These are phyloP conservation scores for Kryptolebias ocellatus DNA, from an alignment of 2,797 vertebrate species.

Conservation along the genomic window DNA sequence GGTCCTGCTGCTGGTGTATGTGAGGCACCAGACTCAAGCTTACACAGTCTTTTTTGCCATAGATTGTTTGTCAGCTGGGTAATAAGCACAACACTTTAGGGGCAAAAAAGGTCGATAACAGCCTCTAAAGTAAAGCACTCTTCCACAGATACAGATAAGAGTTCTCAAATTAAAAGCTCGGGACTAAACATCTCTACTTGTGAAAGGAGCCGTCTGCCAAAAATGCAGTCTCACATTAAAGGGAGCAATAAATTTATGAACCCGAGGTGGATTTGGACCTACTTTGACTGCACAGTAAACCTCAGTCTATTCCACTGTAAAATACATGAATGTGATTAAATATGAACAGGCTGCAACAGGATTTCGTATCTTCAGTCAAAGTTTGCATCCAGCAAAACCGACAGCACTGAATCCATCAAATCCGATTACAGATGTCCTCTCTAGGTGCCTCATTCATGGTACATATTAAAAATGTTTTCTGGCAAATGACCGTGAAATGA, in stretches of 20 bases:
- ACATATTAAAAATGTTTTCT: conserved; percentile 23
- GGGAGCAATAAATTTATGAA: conserved; percentile 2
- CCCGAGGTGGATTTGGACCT: conserved; percentile 11
- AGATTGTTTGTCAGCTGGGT: conserved; percentile 52
- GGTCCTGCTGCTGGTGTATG: not conserved
- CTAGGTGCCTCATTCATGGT: conserved; percentile 16
- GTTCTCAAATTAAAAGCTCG: conserved; percentile 43
- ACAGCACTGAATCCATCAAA: conserved; percentile 26
- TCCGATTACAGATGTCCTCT: conserved; percentile 16
- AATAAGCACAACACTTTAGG: conserved; percentile 58
- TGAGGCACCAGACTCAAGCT: conserved; percentile 10
- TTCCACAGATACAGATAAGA: conserved; percentile 44
- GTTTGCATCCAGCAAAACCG: conserved; percentile 19
- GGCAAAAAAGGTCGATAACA: conserved; percentile 50
- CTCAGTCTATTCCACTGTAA: conserved; percentile 16
- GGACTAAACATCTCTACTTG: conserved; percentile 22
- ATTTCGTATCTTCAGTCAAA: conserved; percentile 20
- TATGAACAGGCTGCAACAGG: conserved; percentile 30
- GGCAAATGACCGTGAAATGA: conserved; percentile 13
- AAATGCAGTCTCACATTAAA: not conserved
- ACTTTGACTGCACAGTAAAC: conserved; percentile 13
- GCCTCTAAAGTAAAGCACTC: conserved; percentile 42
- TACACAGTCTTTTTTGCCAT: conserved; percentile 31
- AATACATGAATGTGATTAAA: conserved; percentile 45
- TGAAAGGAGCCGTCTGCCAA: conserved; percentile 10